phyloP scores from a whole-genome alignment of 2,888 invertebrate species.

The Troglohyphantes excavatus region DNA sequence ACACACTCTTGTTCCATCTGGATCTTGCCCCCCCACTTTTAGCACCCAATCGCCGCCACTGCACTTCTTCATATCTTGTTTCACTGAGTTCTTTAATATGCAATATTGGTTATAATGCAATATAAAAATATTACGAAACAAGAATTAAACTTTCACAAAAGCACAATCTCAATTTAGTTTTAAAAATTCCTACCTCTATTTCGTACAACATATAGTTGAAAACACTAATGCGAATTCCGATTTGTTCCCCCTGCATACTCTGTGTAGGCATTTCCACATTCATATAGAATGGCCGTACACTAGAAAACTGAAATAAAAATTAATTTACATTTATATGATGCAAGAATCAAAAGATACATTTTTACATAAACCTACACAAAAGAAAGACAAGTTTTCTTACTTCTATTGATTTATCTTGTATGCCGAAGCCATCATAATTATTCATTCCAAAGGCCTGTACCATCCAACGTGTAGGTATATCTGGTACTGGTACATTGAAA shows the following conservation, averaged over 20 bases:
- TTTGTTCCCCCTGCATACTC: slow-evolving; percentile 94
- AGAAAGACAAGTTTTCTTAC: slow-evolving; percentile 84
- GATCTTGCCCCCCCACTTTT: no score
- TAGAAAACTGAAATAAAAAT: slow-evolving; percentile 87
- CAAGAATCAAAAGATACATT: not conserved
- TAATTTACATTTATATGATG: not conserved
- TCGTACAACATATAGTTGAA: slow-evolving; percentile 95
- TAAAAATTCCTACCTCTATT: slow-evolving; percentile 83
- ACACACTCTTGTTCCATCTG: no score
- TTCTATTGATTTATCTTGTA: slow-evolving; percentile 90
- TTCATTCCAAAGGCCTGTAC: slow-evolving; percentile 96
- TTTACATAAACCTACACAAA: no score
- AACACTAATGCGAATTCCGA: slow-evolving; percentile 94
- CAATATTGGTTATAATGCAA: no score
- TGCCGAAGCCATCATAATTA: slow-evolving; percentile 92
- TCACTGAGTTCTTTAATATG: no score
- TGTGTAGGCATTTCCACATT: slow-evolving; percentile 94
- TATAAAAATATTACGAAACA: no score
- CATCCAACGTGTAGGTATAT: slow-evolving; percentile 94
- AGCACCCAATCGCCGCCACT: no score
- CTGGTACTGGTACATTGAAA: slow-evolving; percentile 92
- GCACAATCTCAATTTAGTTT: no score
- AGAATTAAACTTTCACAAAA: no score
- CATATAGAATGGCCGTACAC: slow-evolving; percentile 95
- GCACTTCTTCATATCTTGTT: no score